Evolutionary conservation across 1,140 invertebrate genomes (phyloP), one percentile per base, ranked within the genome.

Genomic region (Drosophila virilis): DNA sequence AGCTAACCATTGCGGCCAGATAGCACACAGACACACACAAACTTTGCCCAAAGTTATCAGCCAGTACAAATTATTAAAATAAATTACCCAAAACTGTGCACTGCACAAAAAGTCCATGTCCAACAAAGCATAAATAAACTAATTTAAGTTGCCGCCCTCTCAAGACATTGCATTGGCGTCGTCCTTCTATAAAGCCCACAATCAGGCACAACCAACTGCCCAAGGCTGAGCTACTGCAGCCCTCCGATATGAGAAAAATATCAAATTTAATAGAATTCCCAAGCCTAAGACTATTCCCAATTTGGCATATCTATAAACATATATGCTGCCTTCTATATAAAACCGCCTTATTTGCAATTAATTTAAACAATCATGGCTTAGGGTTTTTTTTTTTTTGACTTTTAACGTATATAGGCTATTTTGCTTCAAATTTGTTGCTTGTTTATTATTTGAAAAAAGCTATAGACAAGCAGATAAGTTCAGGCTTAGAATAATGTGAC

Each of bases 41-140:
- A 51, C 70, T 77, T 57, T 52, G 12, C 61, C 52, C 77, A 89
- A 88, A 89, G 76, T 80, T 89, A 89, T 88, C 80, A 70, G 67
- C 58, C 48, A 38, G 38, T 40, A 46, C 55, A 71, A 79, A 79
- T 80, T 82, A 82, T 80, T 77, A 68, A 67, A 75, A 75, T 48
- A 71, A 65, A 71, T 75, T 75, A 65, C 73, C 58, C 50, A 64
- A 74, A 64, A 68, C 28, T 51, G 38, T 35, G 35, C 22, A 28
- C 22, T 28, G 4, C 22, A 5, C 22, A 13, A 60, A 40, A 65
- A 74, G 65, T 77, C 66, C 60, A 73, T 72, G 50, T 68, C 83
- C 84, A 86, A 83, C 79, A 86, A 88, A 83, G 79, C 84, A 89
- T 83, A 83, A 86, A 83, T 83, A 86, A 88, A 88, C 83, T 80